Evolutionary conservation across 2,113 vertebrate genomes (phyloP).

Genomic region (Catagonus wagneri): DNA sequence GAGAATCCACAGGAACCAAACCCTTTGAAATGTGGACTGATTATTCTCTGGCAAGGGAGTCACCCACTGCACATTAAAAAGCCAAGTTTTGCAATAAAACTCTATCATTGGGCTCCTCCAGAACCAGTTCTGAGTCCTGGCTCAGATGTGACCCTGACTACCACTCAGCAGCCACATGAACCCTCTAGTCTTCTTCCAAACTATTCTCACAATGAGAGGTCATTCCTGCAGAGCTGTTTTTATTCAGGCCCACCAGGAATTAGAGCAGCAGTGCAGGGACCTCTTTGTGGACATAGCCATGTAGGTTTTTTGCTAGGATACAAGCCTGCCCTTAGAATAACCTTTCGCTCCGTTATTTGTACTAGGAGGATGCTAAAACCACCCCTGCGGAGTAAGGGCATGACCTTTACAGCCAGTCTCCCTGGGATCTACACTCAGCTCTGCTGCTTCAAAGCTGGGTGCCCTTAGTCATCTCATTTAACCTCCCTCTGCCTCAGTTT

Average conservation of each 20-base stretch:
- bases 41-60: neutral
- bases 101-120: neutral
- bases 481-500: neutral
- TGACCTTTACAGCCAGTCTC: neutral
- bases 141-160: neutral
- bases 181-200: neutral
- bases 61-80: neutral
- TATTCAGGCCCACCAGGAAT: neutral
- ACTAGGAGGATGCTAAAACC: neutral
- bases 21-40: neutral
- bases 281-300: neutral
- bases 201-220: neutral
- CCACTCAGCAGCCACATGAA: neutral
- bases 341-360: neutral
- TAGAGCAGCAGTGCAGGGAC: neutral
- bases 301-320: neutral
- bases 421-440: neutral
- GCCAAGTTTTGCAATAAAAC: neutral
- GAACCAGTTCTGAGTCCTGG: neutral
- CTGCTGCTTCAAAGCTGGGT: neutral
- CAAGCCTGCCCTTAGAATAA: neutral
- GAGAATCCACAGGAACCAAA: neutral
- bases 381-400: neutral
- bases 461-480: neutral
- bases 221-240: neutral